Percentiles rank a stretch among this genome's conserved stretches.
phyloP scores from a whole-genome alignment of 2,888 invertebrate species.

The Protula sp. region DNA sequence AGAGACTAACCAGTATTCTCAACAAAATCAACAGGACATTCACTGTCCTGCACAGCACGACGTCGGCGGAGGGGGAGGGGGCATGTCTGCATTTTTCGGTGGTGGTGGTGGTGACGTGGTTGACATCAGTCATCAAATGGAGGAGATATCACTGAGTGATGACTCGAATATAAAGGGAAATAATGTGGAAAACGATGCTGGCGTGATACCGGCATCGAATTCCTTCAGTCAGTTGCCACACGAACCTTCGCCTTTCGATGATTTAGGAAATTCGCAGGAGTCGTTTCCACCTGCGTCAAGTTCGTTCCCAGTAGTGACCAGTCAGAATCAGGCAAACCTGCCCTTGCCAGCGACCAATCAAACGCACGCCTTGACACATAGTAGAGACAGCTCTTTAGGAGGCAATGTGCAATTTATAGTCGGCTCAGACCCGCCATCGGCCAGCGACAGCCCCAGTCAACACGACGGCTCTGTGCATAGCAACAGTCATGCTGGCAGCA shows the following conservation, averaged over 20 bases:
- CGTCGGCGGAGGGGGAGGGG: no score
- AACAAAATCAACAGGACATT: no score
- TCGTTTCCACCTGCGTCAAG: no score
- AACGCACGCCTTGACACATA: conserved; percentile 6
- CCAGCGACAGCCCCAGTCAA: no score
- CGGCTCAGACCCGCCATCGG: background rate
- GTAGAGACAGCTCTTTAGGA: conserved; percentile 15
- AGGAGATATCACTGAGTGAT: background rate
- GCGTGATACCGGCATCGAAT: conserved; percentile 2
- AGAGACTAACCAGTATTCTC: no score
- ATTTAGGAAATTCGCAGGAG: background rate
- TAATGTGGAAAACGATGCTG: background rate
- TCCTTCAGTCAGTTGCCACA: conserved; percentile 18
- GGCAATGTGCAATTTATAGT: conserved; percentile 18
- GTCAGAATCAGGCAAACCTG: background rate
- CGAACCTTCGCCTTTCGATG: conserved; percentile 14
- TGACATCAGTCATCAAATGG: background rate
- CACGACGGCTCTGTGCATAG: no score
- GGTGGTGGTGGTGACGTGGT: background rate
- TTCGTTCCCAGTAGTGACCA: background rate
- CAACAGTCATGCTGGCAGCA: no score
- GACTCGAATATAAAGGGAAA: background rate
- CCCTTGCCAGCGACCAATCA: background rate
- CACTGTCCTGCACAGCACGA: no score
- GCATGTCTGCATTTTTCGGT: no score